A percentile compares a stretch with the other conserved stretches of the same genome.
These are phyloP conservation scores for Neelides folsomi DNA, from an alignment of 2,888 invertebrate species.

Conservation along the genomic window DNA sequence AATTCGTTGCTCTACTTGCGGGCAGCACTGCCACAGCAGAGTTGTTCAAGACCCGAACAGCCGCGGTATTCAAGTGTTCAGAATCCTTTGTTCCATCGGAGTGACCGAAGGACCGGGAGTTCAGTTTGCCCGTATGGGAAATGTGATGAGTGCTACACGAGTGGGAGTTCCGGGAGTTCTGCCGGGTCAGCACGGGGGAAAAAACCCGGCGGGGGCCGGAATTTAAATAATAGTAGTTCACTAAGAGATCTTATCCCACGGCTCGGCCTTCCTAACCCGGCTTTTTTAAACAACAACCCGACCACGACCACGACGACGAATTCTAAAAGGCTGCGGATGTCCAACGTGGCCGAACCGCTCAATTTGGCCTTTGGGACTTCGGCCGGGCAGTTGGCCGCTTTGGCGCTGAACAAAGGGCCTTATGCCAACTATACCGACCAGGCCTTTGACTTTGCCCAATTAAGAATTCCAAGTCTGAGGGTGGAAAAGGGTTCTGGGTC, in stretches of 20 bases:
- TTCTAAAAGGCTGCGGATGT: slow-evolving; percentile 27
- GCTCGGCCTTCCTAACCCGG: slow-evolving; percentile 2
- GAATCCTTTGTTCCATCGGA: slow-evolving; percentile 6
- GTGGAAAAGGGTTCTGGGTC: slow-evolving; percentile 27
- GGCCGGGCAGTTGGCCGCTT: neutral
- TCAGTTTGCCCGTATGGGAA: slow-evolving; percentile 22
- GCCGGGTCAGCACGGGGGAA: neutral
- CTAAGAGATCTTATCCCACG: neutral
- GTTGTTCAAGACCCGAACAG: neutral
- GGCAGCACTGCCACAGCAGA: neutral
- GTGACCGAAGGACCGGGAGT: slow-evolving; percentile 2
- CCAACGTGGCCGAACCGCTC: slow-evolving; percentile 26
- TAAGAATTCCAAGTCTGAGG: slow-evolving; percentile 1
- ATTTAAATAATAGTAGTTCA: neutral
- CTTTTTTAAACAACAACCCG: too few species aligned
- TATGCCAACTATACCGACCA: slow-evolving; percentile 9
- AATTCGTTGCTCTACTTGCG: neutral
- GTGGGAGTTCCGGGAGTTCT: neutral
- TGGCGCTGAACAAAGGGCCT: neutral
- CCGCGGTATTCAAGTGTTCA: neutral
- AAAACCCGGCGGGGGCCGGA: neutral
- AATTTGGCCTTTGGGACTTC: slow-evolving; percentile 24
- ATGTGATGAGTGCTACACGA: slow-evolving; percentile 24
- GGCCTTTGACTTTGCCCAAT: neutral
- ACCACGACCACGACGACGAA: slow-evolving; percentile 4